Base-by-base conservation (phyloP, 2,888 invertebrate genomes). In the Lycophotia porphyrea region DNA sequence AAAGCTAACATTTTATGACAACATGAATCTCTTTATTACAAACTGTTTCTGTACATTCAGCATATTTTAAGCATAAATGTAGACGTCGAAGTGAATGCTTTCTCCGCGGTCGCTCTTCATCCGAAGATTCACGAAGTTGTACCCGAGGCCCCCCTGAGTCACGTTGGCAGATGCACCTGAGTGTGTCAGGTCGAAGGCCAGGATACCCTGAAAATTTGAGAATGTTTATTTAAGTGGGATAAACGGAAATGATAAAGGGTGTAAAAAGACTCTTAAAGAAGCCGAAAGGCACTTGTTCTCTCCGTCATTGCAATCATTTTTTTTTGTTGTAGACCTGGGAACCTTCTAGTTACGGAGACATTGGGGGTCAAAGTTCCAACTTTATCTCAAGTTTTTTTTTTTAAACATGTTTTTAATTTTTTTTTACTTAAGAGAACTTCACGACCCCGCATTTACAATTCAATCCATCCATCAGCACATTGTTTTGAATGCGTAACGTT, bases 81-180 rank as follows among this genome's bases (percentile, higher is more conserved):
- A 94, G 7, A 95, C 87, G 31, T 94, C 93, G 71, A 90, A 95
- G 18, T 92, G 78, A 2, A 95, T 72, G 0, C 84, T 80, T 2
- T 74, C 67, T 1, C 93, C 93, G 0, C 92, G 86, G 3, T 91
- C 93, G 49, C 95, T 95, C 88, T 94, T 95, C 93, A 95, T 91
- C 0, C 94, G 91, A 3, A 95, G 80, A 58, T 92, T 92, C 0
- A 94, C 91, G 81, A 85, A 94, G 80, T 91, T 89, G 74, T 79
- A 91, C 3, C 95, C 95, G 34, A 95, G 71, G 0, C 95, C 95
- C 0, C 95, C 95, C 3, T 90, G 87, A 0, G 95, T 95, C 15
- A 95, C 87, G 89, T 94, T 95, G 0, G 91, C 94, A 0, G 92
- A 87, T 1, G 95, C 95, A 0, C 81, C 87, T 0, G 91, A 76